Conservation (phyloP, 2,888 invertebrate species). For the Hydrotaea diabolus region DNA sequence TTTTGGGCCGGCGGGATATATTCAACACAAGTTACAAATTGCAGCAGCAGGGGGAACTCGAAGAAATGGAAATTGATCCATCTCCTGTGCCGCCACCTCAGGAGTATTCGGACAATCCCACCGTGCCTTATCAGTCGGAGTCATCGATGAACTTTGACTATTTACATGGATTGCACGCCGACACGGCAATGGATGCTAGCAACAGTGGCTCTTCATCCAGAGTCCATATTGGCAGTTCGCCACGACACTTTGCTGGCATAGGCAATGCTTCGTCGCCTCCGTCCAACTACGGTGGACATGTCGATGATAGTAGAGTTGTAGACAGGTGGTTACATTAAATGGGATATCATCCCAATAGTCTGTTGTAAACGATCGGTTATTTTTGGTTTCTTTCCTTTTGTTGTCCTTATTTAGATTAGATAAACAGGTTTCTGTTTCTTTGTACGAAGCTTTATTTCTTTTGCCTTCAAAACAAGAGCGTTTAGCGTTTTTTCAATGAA, state of each 20-base stretch:
- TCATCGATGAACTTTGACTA: constrained; percentile 80
- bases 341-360: constrained; percentile 12
- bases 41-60: constrained; percentile 54
- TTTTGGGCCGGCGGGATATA: constrained; percentile 12
- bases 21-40: constrained; percentile 73
- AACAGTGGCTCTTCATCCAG: constrained; percentile 67
- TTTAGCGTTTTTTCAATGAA: background rate
- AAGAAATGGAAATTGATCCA: constrained; percentile 80
- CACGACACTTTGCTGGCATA: constrained; percentile 66
- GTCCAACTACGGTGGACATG: constrained; percentile 71
- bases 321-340: constrained; percentile 79
- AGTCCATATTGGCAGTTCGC: constrained; percentile 63
- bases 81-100: constrained; percentile 76
- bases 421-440: background rate
- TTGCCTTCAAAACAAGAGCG: constrained; percentile 18
- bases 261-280: constrained; percentile 55
- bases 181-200: constrained; percentile 53
- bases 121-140: constrained; percentile 74
- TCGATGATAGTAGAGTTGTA: constrained; percentile 78
- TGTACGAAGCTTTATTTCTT: background rate
- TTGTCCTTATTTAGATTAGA: background rate
- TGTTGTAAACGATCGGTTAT: background rate
- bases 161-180: constrained; percentile 74
- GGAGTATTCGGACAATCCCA: constrained; percentile 73
- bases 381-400: background rate